phyloP scores from a whole-genome alignment of 2,113 vertebrate genomes.

The Tenebrosternarchus preto region DNA sequence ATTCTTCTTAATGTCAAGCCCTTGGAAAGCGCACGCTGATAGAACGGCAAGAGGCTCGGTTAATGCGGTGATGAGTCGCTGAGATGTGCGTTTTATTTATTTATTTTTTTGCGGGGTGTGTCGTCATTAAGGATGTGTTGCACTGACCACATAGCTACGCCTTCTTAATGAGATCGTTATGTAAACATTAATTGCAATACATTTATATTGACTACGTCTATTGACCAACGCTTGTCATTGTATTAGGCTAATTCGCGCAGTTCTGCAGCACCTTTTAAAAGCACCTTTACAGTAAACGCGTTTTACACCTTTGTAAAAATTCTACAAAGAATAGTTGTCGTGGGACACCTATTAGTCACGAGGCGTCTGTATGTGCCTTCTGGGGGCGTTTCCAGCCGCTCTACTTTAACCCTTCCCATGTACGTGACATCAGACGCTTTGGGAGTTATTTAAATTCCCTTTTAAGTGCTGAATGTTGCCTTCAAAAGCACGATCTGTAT shows the following conservation, averaged over 20 bases:
- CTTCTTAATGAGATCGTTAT: not conserved
- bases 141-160: not conserved
- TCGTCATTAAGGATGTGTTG: not conserved
- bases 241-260: too few species aligned
- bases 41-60: conserved; percentile 43
- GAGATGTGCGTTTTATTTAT: not conserved
- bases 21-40: conserved; percentile 52
- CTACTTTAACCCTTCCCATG: not conserved
- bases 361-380: not conserved
- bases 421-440: not conserved
- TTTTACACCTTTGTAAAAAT: not conserved
- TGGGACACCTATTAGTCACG: too few species aligned
- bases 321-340: not conserved
- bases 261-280: too few species aligned
- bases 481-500: not conserved
- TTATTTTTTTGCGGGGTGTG: not conserved
- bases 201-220: too few species aligned
- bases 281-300: too few species aligned
- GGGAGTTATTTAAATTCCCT: not conserved
- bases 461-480: not conserved
- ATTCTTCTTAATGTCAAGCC: conserved; percentile 57
- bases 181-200: not conserved
- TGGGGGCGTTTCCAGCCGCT: not conserved
- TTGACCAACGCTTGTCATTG: too few species aligned
- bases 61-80: conserved; percentile 45